Conservation (phyloP, 2,797 vertebrate genomes). For the Pangasius krempfi region DNA sequence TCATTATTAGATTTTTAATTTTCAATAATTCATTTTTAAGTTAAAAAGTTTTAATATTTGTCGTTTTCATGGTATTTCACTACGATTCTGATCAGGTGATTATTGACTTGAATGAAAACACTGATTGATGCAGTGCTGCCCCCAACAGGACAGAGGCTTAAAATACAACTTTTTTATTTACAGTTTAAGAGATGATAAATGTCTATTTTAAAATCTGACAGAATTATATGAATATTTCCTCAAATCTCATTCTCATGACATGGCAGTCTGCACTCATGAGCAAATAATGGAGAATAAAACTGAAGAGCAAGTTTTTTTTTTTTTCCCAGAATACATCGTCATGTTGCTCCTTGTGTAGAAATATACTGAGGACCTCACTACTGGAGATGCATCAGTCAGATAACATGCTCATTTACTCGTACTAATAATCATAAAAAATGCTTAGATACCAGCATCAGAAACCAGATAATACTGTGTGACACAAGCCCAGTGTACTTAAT, state of each 20-base stretch:
- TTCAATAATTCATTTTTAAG: background rate
- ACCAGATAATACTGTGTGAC: too few species aligned
- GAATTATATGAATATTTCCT: background rate
- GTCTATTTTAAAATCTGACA: background rate
- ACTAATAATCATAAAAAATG: too few species aligned
- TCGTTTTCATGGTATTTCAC: background rate
- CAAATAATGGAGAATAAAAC: background rate
- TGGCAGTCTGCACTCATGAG: background rate
- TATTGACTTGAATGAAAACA: background rate
- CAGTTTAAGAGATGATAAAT: background rate
- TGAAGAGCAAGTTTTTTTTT: too few species aligned
- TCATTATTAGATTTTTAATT: background rate
- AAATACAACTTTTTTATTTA: background rate
- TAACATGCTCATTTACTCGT: too few species aligned
- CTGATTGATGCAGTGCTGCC: background rate
- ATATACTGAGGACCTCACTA: too few species aligned
- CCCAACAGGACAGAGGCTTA: background rate
- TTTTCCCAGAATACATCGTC: too few species aligned
- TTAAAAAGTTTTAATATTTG: background rate
- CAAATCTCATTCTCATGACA: background rate
- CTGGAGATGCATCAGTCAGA: too few species aligned
- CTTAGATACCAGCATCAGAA: too few species aligned
- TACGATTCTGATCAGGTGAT: background rate
- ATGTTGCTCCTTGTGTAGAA: too few species aligned
- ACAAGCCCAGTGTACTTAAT: too few species aligned